Evolutionary conservation across 2,797 vertebrate species (phyloP), one percentile per base, ranked within the genome.

Genomic region (Erpetoichthys calabaricus): DNA sequence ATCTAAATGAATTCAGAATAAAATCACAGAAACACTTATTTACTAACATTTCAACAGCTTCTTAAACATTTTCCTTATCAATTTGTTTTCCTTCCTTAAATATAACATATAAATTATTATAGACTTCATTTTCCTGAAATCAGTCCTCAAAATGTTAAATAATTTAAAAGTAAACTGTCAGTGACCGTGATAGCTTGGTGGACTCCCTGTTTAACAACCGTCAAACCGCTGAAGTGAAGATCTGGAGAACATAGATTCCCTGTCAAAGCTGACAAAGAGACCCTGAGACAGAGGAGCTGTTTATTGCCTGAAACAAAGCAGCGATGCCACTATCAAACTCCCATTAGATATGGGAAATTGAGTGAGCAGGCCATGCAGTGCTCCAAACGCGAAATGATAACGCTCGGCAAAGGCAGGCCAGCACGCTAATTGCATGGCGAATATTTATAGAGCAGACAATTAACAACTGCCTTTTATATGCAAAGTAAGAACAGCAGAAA

Each of bases 401-500:
- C 80, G 71, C 76, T 72, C 64, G 67, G 77, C 74, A 79, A 78
- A 83, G 80, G 72, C 80, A 79, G 80, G 81, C 82, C 84, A 81
- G 83, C 72, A 74, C 59, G 75, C 89, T 97, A 95, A 97, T 97
- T 98, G 92, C 92, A 91, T 88, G 89, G 87, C 86, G 91, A 92
- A 97, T 97, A 97, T 97, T 98, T 96, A 96, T 92, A 92, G 91
- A 89, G 90, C 89, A 96, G 91, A 97, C 92, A 98, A 98, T 97
- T 97, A 96, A 90, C 91, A 87, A 91, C 88, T 88, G 89, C 90
- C 92, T 98, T 98, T 98, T 97, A 97, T 97, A 96, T 98, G 93
- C 93, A 94, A 98, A 98, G 91, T 94, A 97, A 93, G 80, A 84
- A 82, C 79, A 80, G 74, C 80, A 68, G 73, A 67, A 72, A 75